Conservation (phyloP, 1,140 invertebrate species). For the Bombus soroeensis region DNA sequence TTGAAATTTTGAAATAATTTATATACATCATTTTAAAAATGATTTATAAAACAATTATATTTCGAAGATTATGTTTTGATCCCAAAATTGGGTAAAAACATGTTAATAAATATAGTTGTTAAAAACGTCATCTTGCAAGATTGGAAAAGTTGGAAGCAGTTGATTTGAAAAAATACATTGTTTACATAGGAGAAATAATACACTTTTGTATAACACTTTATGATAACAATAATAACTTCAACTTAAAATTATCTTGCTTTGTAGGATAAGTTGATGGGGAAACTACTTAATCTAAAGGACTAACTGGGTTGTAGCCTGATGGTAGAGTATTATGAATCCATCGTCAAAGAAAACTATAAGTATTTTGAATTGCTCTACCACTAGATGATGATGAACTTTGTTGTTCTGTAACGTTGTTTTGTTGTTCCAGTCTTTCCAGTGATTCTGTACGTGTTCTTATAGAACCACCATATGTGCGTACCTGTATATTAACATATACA, state of each 20-base stretch:
- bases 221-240: neutral
- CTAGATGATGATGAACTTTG: conserved; percentile 81
- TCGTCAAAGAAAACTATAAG: conserved; percentile 89
- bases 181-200: conserved; percentile 10
- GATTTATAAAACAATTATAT: conserved; percentile 13
- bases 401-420: conserved; percentile 75
- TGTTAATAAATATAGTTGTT: conserved; percentile 10
- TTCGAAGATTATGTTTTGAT: neutral
- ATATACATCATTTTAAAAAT: neutral
- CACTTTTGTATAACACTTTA: conserved; percentile 10
- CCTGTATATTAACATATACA: conserved; percentile 72
- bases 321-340: conserved; percentile 76
- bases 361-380: conserved; percentile 87
- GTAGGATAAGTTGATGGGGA: neutral
- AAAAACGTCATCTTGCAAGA: conserved; percentile 19
- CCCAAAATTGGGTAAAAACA: neutral
- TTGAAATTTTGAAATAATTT: conserved; percentile 2
- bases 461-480: conserved; percentile 86
- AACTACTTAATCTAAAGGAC: conserved; percentile 71
- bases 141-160: conserved; percentile 42
- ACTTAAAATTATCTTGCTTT: conserved; percentile 18
- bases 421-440: conserved; percentile 86
- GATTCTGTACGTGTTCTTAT: conserved; percentile 87
- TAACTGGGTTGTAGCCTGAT: conserved; percentile 73
- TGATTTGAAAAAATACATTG: conserved; percentile 42